Evolutionary conservation across 2,888 invertebrate species (phyloP).

Genomic region (Melangyna quadrimaculata): DNA sequence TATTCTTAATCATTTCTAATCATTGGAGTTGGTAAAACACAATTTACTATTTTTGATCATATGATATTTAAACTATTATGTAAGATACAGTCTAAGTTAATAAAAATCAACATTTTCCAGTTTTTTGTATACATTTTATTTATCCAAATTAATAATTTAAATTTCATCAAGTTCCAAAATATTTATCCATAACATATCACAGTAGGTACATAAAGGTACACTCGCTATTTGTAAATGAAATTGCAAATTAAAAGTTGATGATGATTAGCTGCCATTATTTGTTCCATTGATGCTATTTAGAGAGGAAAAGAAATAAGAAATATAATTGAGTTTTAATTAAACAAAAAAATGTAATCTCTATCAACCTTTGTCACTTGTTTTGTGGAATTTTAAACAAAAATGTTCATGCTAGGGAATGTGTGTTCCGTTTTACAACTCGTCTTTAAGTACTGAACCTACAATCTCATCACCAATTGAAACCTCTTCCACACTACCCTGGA

Average conservation of each 20-base stretch:
- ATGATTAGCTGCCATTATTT: conserved; percentile 29
- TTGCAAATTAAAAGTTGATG: conserved; percentile 36
- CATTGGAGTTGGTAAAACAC: no score
- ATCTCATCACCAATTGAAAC: conserved; percentile 75
- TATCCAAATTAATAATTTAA: conserved; percentile 42
- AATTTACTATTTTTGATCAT: no score
- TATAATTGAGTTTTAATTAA: neutral
- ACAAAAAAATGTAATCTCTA: neutral
- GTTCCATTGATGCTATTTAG: conserved; percentile 41
- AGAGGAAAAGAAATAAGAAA: neutral
- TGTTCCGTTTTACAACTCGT: conserved; percentile 76
- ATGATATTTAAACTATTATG: no score
- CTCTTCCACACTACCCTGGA: conserved; percentile 79
- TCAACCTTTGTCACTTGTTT: conserved; percentile 42
- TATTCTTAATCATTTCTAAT: no score
- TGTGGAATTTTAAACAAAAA: neutral
- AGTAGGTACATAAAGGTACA: conserved; percentile 57
- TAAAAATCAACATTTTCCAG: conserved; percentile 2
- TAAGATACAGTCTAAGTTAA: no score
- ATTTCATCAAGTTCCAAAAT: conserved; percentile 52
- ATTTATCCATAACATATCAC: conserved; percentile 61
- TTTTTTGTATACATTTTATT: conserved; percentile 50
- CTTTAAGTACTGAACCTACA: conserved; percentile 70
- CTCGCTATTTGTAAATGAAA: conserved; percentile 33
- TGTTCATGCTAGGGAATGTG: conserved; percentile 29